Evolutionary conservation across 2,888 invertebrate species (phyloP), one percentile per base, ranked within the genome.

Genomic region (Cheilosia pagana): DNA sequence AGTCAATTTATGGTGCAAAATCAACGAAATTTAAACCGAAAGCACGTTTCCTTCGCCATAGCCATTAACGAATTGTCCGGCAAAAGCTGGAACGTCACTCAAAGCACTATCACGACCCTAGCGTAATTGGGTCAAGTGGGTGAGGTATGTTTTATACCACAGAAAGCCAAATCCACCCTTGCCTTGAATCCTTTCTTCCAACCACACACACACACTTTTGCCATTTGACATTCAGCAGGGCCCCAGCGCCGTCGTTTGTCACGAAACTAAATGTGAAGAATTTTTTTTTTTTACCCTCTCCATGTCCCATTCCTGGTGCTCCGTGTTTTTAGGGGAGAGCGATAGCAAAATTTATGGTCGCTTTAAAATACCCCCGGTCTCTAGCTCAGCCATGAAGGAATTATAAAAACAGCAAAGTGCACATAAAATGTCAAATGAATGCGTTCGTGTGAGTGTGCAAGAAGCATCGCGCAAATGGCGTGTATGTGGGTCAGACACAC

Each of bases 61-160:
- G 50, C 50, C 68, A 70, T 53, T 63, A 53, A 57, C 43, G 12
- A 76, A 76, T 65, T 70, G 45, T 39, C 25, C 10, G 16, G 3
- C 23, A 16, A 53, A 50, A 25, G 14, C 12, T 10, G 35, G 35
- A 28, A 48, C 41, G 39, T 39, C 14, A 45, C 55, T 39, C 68
- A 81, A 75, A n/a, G 67, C 43, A 71, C 43, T 60, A 76, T 72
- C 31, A 48, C 4, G 21, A 68, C 52, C 23, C 16, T 19, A 35
- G 3, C 21, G 55, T 85, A 85, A 85, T 85, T 85, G 76, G 85
- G 85, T 85, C 85, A 85, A 81, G 71, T 85, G 81, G 85, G 75
- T 8, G 71, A 85, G 81, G 81, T 85, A 28, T 28, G 8, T 28
- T 1, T 35, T 35, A 19, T 4, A 28, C n/a, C n/a, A 48, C 21